Conservation (phyloP, 2,797 vertebrate species). For the Gephyroberyx darwinii region DNA sequence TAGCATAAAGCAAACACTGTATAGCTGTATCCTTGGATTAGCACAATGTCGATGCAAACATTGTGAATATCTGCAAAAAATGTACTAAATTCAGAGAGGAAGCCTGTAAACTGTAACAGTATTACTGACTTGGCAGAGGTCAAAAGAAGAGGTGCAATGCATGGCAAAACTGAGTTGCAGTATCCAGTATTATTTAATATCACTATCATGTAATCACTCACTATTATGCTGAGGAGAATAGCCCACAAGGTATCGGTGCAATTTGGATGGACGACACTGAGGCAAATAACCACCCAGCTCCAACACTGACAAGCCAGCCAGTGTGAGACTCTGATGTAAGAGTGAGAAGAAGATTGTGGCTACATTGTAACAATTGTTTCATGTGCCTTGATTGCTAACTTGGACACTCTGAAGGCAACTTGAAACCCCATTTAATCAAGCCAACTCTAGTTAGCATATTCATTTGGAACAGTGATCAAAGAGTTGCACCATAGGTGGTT, state of each 20-base stretch:
- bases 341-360: no score
- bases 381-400: background rate
- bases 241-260: no score
- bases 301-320: no score
- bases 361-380: background rate
- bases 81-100: background rate
- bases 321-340: no score
- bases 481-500: background rate
- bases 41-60: conserved; percentile 25
- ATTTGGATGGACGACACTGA: no score
- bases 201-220: no score
- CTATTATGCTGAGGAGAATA: no score
- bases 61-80: background rate
- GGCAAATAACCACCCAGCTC: no score
- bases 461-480: conserved; percentile 1
- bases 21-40: conserved; percentile 23
- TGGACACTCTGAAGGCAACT: background rate
- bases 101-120: background rate
- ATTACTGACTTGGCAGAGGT: background rate
- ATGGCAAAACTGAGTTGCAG: no score
- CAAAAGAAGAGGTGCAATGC: no score
- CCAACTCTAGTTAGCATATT: background rate
- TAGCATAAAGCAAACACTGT: conserved; percentile 43
- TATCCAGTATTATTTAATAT: no score
- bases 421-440: background rate